Conservation (phyloP, 2,797 vertebrate genomes). For the Ctenopoma multispine region DNA sequence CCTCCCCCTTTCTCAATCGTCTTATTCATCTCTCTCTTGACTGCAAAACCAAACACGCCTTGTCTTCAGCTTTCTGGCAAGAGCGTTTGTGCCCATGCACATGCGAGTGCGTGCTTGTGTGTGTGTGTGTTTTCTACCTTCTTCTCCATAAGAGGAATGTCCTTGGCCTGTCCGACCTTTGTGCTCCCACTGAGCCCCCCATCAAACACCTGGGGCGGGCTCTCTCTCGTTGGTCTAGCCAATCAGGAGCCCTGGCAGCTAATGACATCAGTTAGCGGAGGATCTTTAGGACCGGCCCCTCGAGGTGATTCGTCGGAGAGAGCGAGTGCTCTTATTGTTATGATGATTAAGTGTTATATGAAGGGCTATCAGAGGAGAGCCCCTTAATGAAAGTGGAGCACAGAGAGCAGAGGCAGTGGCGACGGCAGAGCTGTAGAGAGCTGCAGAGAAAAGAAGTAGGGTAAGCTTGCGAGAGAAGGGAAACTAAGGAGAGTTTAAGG, state of each 20-base stretch:
- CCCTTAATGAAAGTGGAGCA: constrained; percentile 81
- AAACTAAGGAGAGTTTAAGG: constrained; percentile 51
- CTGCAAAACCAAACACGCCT: constrained; percentile 72
- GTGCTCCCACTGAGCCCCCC: constrained; percentile 65
- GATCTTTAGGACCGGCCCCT: constrained; percentile 72
- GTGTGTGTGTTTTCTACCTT: constrained; percentile 29
- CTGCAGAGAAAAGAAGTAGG: constrained; percentile 27
- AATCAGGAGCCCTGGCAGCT: constrained; percentile 59
- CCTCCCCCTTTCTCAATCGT: constrained; percentile 69
- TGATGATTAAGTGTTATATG: constrained; percentile 85
- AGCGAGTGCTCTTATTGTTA: constrained; percentile 81
- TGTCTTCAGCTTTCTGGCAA: constrained; percentile 57
- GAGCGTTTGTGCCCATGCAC: constrained; percentile 37
- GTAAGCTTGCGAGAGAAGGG: not conserved
- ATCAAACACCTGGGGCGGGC: constrained; percentile 67
- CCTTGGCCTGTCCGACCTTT: constrained; percentile 77
- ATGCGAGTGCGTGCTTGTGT: constrained; percentile 7
- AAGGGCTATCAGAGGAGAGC: constrained; percentile 83
- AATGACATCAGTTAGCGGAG: constrained; percentile 79
- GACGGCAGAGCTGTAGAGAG: constrained; percentile 41
- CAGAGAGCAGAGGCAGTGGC: constrained; percentile 61
- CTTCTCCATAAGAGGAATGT: constrained; percentile 65
- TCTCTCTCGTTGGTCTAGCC: constrained; percentile 43
- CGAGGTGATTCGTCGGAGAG: constrained; percentile 71
- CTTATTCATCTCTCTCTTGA: constrained; percentile 78